Percentiles rank a stretch among this genome's conserved stretches.
These are phyloP conservation scores for Mimas tiliae DNA, from an alignment of 2,888 invertebrate species.

Conservation along the genomic window DNA sequence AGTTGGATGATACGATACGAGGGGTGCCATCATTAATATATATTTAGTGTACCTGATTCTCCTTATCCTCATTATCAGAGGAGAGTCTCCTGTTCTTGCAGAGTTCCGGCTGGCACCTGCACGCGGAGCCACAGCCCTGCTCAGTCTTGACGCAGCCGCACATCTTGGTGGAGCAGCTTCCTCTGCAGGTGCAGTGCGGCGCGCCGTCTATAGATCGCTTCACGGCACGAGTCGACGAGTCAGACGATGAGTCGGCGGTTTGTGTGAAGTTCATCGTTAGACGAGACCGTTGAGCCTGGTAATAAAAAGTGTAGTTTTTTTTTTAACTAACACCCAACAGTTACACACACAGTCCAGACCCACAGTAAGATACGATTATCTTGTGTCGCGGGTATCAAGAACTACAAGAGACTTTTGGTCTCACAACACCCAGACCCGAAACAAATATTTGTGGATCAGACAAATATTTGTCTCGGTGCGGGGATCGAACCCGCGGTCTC, in stretches of 20 bases:
- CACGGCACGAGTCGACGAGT: slow-evolving; percentile 43
- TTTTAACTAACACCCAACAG: too few relatives aligned
- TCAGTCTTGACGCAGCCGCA: slow-evolving; percentile 86
- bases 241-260: slow-evolving; percentile 29
- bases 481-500: too few relatives aligned
- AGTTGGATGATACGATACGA: too few relatives aligned
- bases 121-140: slow-evolving; percentile 70
- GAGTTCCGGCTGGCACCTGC: slow-evolving; percentile 79
- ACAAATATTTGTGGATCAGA: too few relatives aligned
- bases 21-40: too few relatives aligned
- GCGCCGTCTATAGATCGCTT: slow-evolving; percentile 86
- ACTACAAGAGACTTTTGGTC: too few relatives aligned
- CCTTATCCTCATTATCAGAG: slow-evolving; percentile 71
- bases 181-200: slow-evolving; percentile 86
- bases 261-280: slow-evolving; percentile 71
- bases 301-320: background rate
- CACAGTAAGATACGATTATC: too few relatives aligned
- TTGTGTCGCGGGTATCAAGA: too few relatives aligned
- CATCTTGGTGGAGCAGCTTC: slow-evolving; percentile 81
- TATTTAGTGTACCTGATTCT: slow-evolving; percentile 57
- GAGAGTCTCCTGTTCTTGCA: slow-evolving; percentile 65
- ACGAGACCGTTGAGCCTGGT: slow-evolving; percentile 69
- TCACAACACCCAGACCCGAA: too few relatives aligned
- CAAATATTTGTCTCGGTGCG: too few relatives aligned
- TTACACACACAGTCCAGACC: too few relatives aligned